Evolutionary conservation across 2,113 vertebrate genomes (phyloP), one percentile per base, ranked within the genome.

Genomic region (Dryoscopus gambensis): DNA sequence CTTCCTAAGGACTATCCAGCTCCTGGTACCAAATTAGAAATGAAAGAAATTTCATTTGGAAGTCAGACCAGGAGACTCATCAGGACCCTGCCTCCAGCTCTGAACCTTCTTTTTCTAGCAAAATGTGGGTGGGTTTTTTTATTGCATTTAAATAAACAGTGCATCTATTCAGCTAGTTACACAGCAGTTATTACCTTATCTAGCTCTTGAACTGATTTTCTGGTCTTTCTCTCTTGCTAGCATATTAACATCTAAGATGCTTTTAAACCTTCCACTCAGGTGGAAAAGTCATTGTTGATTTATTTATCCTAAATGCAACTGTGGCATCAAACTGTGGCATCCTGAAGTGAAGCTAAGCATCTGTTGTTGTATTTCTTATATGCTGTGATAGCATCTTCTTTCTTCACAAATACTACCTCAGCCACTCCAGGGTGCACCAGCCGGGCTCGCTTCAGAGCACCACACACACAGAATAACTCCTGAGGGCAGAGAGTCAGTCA

Each of bases 311-410:
- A 79, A 59, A 30, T 21, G 27, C 23, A 89, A 84, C 15, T 67
- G 52, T 12, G 10, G 39, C 30, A 62, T 40, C 62, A 23, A 70
- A 91, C 98, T 98, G n/a, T n/a, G n/a, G n/a, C n/a, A n/a, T n/a
- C n/a, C n/a, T n/a, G n/a, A n/a, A n/a, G n/a, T n/a, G n/a, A n/a
- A n/a, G n/a, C n/a, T 97, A 99, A 97, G 94, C 99, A 99, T 83
- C 99, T 98, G 94, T 99, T 99, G 98, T 99, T 99, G 94, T 99
- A 99, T 96, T 99, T 99, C 97, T 99, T 99, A 96, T 99, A 99
- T 1, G 99, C 99, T 7, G 98, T 98, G 87, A 99, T 98, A 11
- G 99, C 99, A 22, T 99, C 99, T 21, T 99, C 99, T 97, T 99
- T 99, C 90, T 98, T 98, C 87, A 99, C 99, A 92, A 99, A 99